These are phyloP conservation scores for Heliconius eleuchia DNA, from an alignment of 1,140 invertebrate genomes.

Conservation along the genomic window DNA sequence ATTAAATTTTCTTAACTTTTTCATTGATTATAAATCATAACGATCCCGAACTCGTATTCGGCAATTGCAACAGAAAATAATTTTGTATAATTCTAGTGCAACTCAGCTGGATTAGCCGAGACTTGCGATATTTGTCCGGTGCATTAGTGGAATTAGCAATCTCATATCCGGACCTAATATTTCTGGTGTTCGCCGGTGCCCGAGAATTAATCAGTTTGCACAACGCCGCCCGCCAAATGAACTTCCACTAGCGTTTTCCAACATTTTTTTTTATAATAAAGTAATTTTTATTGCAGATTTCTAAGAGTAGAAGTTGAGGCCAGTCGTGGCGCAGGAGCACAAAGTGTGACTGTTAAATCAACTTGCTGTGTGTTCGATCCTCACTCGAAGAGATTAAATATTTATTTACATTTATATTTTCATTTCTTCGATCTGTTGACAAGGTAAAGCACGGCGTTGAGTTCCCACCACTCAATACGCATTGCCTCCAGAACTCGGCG, in stretches of 20 bases:
- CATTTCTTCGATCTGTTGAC: too few species aligned
- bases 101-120: slow-evolving; percentile 51
- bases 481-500: too few species aligned
- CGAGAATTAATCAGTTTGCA: slow-evolving; percentile 73
- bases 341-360: too few species aligned
- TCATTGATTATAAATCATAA: not conserved
- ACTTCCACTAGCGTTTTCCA: slow-evolving; percentile 44
- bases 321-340: too few species aligned
- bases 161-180: slow-evolving; percentile 75
- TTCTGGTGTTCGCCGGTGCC: slow-evolving; percentile 65
- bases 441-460: too few species aligned
- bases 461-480: too few species aligned
- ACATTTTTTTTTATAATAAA: not conserved
- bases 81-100: slow-evolving; percentile 45
- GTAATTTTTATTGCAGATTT: not conserved
- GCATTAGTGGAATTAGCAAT: slow-evolving; percentile 80
- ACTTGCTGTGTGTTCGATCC: too few species aligned
- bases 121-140: slow-evolving; percentile 71
- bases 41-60: slow-evolving; percentile 3
- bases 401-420: too few species aligned
- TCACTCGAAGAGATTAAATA: too few species aligned
- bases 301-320: too few species aligned
- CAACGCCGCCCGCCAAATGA: slow-evolving; percentile 50
- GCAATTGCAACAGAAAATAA: slow-evolving; percentile 40
- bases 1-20: not conserved